Evolutionary conservation across 2,797 vertebrate species (phyloP).

Genomic region (Xenops minutus): DNA sequence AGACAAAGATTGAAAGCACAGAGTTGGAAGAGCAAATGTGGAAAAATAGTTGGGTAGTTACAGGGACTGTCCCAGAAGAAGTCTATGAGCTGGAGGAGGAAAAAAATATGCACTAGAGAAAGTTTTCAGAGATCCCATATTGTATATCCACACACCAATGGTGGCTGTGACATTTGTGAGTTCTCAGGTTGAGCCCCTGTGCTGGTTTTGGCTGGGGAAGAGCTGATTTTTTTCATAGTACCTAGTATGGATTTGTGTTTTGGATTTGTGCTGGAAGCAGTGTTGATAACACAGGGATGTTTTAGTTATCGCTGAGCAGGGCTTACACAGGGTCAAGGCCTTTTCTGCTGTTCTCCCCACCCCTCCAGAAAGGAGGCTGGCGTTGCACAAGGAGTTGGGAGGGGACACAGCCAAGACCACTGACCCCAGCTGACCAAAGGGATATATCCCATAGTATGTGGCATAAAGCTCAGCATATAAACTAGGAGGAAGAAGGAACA

Average conservation of each 20-base stretch:
- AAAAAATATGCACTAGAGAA: neutral
- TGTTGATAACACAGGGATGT: neutral
- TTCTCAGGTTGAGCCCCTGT: neutral
- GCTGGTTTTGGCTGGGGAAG: neutral
- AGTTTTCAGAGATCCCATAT: neutral
- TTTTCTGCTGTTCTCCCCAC: neutral
- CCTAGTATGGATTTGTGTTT: neutral
- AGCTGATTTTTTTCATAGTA: neutral
- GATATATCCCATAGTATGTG: neutral
- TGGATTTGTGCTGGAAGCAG: neutral
- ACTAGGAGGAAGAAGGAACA: neutral
- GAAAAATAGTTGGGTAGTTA: neutral
- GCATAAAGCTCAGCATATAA: neutral
- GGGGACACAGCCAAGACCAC: neutral
- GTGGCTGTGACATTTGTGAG: neutral
- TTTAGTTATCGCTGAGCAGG: neutral
- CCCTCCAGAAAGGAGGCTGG: neutral
- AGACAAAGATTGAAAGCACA: neutral
- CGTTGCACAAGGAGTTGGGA: neutral
- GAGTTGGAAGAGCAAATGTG: neutral
- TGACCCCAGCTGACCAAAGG: neutral
- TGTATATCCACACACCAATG: neutral
- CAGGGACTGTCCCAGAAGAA: neutral
- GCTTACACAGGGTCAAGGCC: neutral
- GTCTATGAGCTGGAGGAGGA: neutral